Percentiles rank a stretch among this genome's conserved stretches.
These are phyloP conservation scores for Stichodactyla helianthus DNA, from an alignment of 64 coral and sea anemone species.

Conservation along the genomic window DNA sequence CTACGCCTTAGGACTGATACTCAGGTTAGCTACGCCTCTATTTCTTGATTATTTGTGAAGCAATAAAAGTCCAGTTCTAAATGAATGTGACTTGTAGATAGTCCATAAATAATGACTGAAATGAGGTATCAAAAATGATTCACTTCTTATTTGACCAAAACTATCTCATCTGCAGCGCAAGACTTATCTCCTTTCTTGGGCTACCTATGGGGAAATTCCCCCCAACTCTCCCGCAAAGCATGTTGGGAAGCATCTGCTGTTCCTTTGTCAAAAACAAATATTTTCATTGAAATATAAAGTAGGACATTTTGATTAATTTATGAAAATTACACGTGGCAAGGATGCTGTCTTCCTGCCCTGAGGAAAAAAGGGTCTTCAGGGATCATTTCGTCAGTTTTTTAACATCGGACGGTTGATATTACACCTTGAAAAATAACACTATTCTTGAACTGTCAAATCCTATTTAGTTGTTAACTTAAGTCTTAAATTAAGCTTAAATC, in stretches of 20 bases:
- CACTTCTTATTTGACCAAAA: background rate
- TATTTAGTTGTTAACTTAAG: background rate
- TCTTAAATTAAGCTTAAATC: background rate
- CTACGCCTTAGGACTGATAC: no score
- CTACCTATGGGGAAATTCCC: background rate
- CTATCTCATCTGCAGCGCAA: background rate
- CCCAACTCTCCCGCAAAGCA: background rate
- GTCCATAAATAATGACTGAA: background rate
- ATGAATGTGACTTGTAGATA: no score
- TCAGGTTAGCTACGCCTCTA: no score
- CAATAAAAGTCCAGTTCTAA: no score
- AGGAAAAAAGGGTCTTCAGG: background rate
- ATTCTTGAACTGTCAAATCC: background rate
- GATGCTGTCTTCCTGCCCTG: background rate
- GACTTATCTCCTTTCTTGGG: background rate
- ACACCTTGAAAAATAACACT: no score
- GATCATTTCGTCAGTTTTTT: background rate
- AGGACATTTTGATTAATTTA: background rate
- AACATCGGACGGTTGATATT: no score
- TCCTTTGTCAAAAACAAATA: background rate
- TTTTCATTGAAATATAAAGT: background rate
- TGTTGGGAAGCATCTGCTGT: background rate
- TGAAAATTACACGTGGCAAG: background rate
- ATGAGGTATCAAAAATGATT: background rate
- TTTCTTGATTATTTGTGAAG: no score